A percentile compares a stretch with the other conserved stretches of the same genome.
Conservation (phyloP, 1,140 invertebrate genomes). For the Trachymyrmex septentrionalis region DNA sequence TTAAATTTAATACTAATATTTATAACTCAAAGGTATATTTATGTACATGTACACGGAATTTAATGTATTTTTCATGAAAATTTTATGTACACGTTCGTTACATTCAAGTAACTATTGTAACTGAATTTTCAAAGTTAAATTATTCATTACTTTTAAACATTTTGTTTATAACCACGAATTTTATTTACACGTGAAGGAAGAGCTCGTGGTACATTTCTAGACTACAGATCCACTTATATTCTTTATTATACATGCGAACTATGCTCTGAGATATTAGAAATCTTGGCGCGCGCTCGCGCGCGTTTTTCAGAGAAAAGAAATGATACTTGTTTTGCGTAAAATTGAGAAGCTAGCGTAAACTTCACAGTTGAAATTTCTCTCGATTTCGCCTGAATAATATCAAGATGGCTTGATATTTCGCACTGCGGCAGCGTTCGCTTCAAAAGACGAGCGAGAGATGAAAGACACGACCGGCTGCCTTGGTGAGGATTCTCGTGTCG, state of each 20-base stretch:
- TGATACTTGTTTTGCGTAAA: neutral
- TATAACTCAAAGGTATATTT: too few species aligned
- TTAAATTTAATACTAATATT: too few species aligned
- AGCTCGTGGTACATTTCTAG: too few species aligned
- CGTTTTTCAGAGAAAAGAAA: neutral
- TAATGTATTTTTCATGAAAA: too few species aligned
- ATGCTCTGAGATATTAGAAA: neutral
- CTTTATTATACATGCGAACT: neutral
- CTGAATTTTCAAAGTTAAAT: too few species aligned
- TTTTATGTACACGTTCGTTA: too few species aligned
- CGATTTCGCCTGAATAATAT: neutral
- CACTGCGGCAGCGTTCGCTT: neutral
- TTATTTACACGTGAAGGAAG: too few species aligned
- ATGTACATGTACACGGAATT: too few species aligned
- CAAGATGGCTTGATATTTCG: slow-evolving; percentile 16
- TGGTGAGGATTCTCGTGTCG: slow-evolving; percentile 1
- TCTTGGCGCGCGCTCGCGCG: neutral
- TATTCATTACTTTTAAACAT: too few species aligned
- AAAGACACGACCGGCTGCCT: neutral
- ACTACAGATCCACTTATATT: neutral
- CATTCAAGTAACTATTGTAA: too few species aligned
- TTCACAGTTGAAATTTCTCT: slow-evolving; percentile 9
- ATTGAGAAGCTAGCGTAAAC: slow-evolving; percentile 27
- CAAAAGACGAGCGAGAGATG: slow-evolving; percentile 32
- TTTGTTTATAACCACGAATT: too few species aligned